Evolutionary conservation across 2,797 vertebrate genomes (phyloP), one percentile per base, ranked within the genome.

Genomic region (Dryobates pubescens): DNA sequence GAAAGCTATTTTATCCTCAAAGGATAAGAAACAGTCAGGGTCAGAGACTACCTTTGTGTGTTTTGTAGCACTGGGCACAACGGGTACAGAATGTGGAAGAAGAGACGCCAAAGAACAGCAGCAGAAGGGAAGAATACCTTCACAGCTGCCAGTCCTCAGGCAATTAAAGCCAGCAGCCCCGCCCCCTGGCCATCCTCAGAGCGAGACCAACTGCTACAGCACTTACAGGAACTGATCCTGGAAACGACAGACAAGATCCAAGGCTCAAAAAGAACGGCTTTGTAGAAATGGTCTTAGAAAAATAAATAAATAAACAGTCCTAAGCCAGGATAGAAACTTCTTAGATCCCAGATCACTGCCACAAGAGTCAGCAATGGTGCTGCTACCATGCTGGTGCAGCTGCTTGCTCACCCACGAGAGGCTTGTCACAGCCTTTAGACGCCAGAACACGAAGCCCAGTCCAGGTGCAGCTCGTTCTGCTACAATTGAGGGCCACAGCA

Each of bases 221-320:
- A 81, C 74, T 91, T 77, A 54, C 23, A 86, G 45, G 63, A 91
- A 73, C 15, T 88, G 84, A 88, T 88, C 90, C 91, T 68, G 30
- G 56, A 90, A 94, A 68, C 84, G 90, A 93, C 82, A 94, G 88
- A 92, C 83, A 69, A 23, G 47, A 88, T 10, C 73, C 94, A 91
- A 90, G 54, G 86, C 86, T 88, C 84, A 57, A 58, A 62, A 92
- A 77, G 29, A 82, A 10, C n/a, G 63, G 64, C 34, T 86, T 78
- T 64, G 49, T 20, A 59, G 32, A 65, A 54, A 68, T 2, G 1
- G 4, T 36, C 45, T 75, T 49, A 2, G 51, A 22, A 69, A 82
- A 45, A 30, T 3, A 67, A 76, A 5, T 5, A 90, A 82, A 13
- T 34, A 63, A 27, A 38, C 59, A 17, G 0, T 72, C 45, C 32